phyloP scores from a whole-genome alignment of 2,797 vertebrate species.

The Oceanodroma leucorhoa region DNA sequence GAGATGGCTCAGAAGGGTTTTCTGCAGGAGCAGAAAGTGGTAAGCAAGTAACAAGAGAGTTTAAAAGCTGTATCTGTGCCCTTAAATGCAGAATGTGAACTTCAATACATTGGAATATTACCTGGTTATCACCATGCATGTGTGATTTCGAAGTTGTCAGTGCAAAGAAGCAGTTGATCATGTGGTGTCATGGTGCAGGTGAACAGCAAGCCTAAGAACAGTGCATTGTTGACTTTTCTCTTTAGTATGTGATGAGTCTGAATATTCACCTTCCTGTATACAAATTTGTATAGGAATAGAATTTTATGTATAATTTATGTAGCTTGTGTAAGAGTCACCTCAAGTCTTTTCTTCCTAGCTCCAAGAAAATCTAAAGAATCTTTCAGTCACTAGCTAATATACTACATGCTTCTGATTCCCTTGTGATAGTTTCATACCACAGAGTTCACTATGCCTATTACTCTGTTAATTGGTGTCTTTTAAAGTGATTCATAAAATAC shows the following conservation, averaged over 20 bases:
- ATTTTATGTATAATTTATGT: background rate
- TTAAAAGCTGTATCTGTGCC: background rate
- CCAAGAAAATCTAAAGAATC: background rate
- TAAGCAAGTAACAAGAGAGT: background rate
- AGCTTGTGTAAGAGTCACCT: background rate
- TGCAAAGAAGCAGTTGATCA: background rate
- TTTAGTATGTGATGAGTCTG: background rate
- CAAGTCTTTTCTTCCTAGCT: background rate
- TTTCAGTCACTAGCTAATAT: background rate
- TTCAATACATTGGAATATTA: background rate
- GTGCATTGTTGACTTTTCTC: background rate
- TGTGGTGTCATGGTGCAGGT: background rate
- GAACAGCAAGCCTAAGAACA: background rate
- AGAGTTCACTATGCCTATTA: background rate
- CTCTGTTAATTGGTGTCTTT: background rate
- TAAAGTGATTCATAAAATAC: background rate
- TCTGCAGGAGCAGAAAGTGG: background rate
- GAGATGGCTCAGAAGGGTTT: background rate
- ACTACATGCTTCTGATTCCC: fast-evolving
- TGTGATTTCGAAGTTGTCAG: background rate
- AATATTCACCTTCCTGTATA: background rate
- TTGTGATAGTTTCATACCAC: background rate
- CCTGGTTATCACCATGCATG: background rate
- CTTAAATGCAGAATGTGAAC: background rate
- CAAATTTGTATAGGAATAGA: background rate